Percentiles rank a stretch among this genome's conserved stretches.
phyloP scores from a whole-genome alignment of 2,888 invertebrate species.

The Drosophila paramelanica region DNA sequence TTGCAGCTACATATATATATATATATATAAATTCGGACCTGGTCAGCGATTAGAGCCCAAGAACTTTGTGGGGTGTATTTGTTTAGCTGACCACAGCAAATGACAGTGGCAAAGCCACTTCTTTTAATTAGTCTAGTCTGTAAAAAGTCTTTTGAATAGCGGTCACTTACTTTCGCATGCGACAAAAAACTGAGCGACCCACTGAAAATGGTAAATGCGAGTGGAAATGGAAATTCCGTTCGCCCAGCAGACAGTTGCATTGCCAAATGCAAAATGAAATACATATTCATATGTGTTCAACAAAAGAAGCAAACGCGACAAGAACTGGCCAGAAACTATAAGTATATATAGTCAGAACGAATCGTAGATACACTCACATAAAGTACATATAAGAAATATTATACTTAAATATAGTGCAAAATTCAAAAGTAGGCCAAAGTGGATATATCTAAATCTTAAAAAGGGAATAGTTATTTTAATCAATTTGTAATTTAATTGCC shows the following conservation, averaged over 20 bases:
- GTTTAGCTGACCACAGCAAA: conserved; percentile 24
- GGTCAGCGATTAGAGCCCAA: conserved; percentile 51
- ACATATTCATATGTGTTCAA: conserved; percentile 8
- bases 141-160: conserved; percentile 19
- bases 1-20: conserved; percentile 10
- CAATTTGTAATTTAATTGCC: no score
- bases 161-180: conserved; percentile 28
- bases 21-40: conserved; percentile 26
- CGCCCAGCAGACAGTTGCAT: conserved; percentile 33
- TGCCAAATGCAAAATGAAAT: conserved; percentile 21
- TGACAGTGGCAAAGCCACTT: not conserved
- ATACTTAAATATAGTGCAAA: no score
- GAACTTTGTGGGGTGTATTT: conserved; percentile 15
- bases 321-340: not conserved
- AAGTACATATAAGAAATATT: no score
- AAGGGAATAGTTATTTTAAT: no score
- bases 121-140: conserved; percentile 27
- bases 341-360: conserved; percentile 1
- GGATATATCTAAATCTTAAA: no score
- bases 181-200: conserved; percentile 12
- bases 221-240: conserved; percentile 19
- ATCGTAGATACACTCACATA: conserved; percentile 4
- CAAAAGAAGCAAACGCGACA: conserved; percentile 15
- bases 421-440: no score
- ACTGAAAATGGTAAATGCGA: conserved; percentile 24